phyloP scores from a whole-genome alignment of 2,888 invertebrate species.

The Branchipolynoe longqiensis region DNA sequence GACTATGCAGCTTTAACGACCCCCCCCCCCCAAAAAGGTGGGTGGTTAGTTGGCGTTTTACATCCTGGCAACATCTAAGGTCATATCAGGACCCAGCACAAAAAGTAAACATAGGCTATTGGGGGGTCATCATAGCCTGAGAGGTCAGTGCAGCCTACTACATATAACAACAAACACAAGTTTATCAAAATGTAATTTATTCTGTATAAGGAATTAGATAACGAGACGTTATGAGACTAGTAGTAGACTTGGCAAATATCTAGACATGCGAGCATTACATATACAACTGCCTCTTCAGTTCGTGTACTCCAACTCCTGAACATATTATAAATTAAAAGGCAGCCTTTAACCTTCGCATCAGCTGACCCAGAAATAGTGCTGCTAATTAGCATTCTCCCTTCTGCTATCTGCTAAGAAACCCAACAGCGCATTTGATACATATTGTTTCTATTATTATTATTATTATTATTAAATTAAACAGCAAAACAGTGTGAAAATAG shows the following conservation, averaged over 20 bases:
- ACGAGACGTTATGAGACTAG: constrained; percentile 13
- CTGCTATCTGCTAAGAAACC: not conserved
- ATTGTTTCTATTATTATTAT: not conserved
- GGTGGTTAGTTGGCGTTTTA: no score
- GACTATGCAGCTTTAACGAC: no score
- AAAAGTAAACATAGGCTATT: no score
- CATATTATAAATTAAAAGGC: not conserved
- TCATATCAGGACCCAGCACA: no score
- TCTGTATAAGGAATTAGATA: constrained; percentile 27
- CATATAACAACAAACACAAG: not conserved
- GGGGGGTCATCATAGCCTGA: no score
- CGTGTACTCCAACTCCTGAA: not conserved
- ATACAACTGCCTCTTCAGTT: not conserved
- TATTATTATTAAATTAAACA: no score
- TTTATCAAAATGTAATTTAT: constrained; percentile 46
- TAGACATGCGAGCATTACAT: not conserved
- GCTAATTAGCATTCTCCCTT: not conserved
- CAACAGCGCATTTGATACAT: not conserved
- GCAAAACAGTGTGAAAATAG: no score
- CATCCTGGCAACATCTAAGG: no score
- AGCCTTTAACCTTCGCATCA: not conserved
- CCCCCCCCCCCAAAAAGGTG: no score
- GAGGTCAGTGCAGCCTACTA: no score
- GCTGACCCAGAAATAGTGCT: not conserved
- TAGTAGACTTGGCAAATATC: not conserved